Evolutionary conservation across 2,797 vertebrate genomes (phyloP).

Genomic region (Cygnus olor): DNA sequence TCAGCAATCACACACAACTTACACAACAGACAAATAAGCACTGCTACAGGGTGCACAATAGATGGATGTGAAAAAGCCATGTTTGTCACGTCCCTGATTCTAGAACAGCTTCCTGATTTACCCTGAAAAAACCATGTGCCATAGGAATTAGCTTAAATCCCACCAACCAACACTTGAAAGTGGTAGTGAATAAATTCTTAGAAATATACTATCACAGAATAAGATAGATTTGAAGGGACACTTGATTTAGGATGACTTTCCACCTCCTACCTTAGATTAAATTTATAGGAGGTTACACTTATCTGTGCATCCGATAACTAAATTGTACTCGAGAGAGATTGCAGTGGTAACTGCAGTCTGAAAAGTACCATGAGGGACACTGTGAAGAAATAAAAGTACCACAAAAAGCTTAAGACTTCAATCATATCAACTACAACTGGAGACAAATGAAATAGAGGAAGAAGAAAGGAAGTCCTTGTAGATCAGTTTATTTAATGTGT

Average conservation of each 20-base stretch:
- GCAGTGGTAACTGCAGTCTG: not conserved
- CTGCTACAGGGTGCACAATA: not conserved
- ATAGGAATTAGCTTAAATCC: not conserved
- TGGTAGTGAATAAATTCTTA: not conserved
- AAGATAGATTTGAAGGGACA: not conserved
- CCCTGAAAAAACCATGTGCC: not conserved
- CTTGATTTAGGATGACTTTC: not conserved
- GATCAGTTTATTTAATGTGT: not conserved
- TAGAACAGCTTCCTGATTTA: not conserved
- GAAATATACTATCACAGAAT: not conserved
- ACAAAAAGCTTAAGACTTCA: not conserved
- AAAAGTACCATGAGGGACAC: not conserved
- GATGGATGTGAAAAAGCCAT: not conserved
- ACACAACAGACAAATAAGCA: not conserved
- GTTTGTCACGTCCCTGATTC: rapidly evolving
- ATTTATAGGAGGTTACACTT: not conserved
- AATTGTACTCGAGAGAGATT: not conserved
- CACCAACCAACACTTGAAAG: not conserved
- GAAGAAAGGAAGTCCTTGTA: not conserved
- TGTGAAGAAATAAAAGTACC: not conserved
- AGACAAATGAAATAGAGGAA: not conserved
- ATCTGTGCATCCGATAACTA: not conserved
- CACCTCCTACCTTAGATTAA: not conserved
- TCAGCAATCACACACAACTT: not conserved
- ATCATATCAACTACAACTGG: not conserved